Conservation (phyloP, 2,888 invertebrate genomes). For the Dexiosoma caninum region DNA sequence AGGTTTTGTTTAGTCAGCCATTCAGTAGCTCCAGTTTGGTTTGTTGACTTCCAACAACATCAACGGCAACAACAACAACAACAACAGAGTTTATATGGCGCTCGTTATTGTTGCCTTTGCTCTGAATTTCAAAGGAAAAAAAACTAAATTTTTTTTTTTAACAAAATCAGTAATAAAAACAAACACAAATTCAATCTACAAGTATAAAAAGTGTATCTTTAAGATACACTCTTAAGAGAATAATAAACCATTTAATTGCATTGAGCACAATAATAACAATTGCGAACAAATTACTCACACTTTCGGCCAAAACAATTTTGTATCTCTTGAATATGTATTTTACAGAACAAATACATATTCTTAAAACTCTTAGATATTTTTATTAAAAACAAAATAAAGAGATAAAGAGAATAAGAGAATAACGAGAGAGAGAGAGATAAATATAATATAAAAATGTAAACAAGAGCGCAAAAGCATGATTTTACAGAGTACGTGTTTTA, state of each 20-base stretch:
- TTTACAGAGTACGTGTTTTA: neutral
- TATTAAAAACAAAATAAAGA: neutral
- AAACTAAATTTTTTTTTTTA: neutral
- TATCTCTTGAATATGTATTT: too few species aligned
- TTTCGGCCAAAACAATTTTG: neutral
- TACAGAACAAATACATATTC: neutral
- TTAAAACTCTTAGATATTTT: neutral
- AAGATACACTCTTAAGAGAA: neutral
- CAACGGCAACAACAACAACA: too few species aligned
- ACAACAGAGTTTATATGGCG: neutral
- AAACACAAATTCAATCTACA: neutral
- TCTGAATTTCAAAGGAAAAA: neutral
- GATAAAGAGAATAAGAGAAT: neutral
- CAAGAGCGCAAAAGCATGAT: neutral
- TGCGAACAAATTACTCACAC: neutral
- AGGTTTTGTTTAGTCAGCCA: constrained; percentile 33
- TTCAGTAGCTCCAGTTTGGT: constrained; percentile 28
- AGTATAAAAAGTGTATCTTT: neutral
- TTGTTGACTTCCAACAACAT: constrained; percentile 50
- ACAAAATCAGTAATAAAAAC: neutral
- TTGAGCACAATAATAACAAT: neutral
- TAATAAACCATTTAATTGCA: neutral
- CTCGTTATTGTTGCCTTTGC: neutral
- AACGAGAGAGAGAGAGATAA: neutral
- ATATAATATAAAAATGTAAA: neutral